Base-by-base conservation (phyloP, 2,797 vertebrate species). In the Syndactyla subalaris region DNA sequence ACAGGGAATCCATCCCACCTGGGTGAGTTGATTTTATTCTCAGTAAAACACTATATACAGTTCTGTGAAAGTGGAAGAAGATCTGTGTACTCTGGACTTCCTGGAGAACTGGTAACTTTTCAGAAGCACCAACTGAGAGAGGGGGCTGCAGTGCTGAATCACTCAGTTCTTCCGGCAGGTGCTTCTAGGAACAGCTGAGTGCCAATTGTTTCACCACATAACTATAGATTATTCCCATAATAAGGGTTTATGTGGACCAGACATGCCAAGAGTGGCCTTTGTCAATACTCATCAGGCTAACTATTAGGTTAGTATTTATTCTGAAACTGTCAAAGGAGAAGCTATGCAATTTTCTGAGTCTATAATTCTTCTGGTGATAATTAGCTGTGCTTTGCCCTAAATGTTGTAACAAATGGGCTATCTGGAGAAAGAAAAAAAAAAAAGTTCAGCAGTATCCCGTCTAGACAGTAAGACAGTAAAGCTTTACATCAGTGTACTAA, bases 321-420 rank as follows among this genome's bases (percentile, higher is more conserved):
- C 62, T 59, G 54, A 81, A 84, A 58, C 83, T 75, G 32, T 86
- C 83, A 78, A 83, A 92, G 85, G 32, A 90, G 73, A 78, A 88
- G 38, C 52, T 61, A 16, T 46, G 34, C 58, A 88, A 48, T 92
- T 93, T 92, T 51, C 77, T 29, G 36, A 86, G 62, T 62, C 70
- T 75, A 5, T 81, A 81, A 88, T 93, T 88, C 80, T 76, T 49
- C 36, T 88, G 65, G 26, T 74, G 55, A 62, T 90, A 94, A 93
- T 90, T 81, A 86, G 59, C 59, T 90, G 66, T 81, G 71, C 62
- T 93, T 90, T 82, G 58, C 43, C 51, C 85, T 73, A 51, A 70
- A 68, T 61, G 46, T 74, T 88, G 70, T 59, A 68, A 86, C 22
- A 94, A 94, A 70, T 38, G n/a, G 58, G n/a, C 86, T 16, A 5